phyloP scores from a whole-genome alignment of 2,888 invertebrate genomes.

The Ochropleura leucogaster region DNA sequence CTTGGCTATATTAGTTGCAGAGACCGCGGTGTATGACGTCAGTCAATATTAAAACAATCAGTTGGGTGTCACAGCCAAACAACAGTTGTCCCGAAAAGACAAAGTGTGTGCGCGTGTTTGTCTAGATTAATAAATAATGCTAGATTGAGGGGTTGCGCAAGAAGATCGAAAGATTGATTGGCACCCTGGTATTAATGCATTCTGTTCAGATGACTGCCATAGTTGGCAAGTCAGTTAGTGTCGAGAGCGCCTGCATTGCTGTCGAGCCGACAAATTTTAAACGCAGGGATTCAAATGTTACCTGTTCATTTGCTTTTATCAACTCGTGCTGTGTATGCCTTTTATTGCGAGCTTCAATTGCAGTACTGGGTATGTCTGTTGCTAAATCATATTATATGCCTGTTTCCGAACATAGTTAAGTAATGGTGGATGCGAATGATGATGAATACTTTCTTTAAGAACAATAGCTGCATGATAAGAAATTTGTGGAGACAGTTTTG shows the following conservation, averaged over 20 bases:
- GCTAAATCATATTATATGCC: not conserved
- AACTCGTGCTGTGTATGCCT: not conserved
- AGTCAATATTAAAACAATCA: constrained; percentile 67
- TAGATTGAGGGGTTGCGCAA: constrained; percentile 80
- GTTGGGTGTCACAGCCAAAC: constrained; percentile 68
- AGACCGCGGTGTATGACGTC: constrained; percentile 54
- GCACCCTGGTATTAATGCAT: constrained; percentile 77
- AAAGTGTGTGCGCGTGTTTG: constrained; percentile 71
- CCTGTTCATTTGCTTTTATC: constrained; percentile 14
- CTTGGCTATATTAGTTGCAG: constrained; percentile 63
- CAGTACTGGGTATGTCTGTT: constrained; percentile 24
- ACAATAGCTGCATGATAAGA: not conserved
- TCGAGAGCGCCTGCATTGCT: constrained; percentile 74
- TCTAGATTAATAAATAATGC: constrained; percentile 79
- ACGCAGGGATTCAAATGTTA: constrained; percentile 23
- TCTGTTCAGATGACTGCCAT: constrained; percentile 79
- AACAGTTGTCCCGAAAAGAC: constrained; percentile 69
- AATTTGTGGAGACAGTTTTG: constrained; percentile 16
- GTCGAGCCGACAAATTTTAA: constrained; percentile 78
- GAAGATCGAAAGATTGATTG: constrained; percentile 82
- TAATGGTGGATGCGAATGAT: not conserved
- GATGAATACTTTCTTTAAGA: not conserved
- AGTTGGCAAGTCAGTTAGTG: constrained; percentile 74
- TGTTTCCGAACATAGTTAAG: not conserved
- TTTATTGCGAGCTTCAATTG: constrained; percentile 8